These are phyloP conservation scores for Silurus meridionalis DNA, from an alignment of 2,113 vertebrate genomes.

Conservation along the genomic window DNA sequence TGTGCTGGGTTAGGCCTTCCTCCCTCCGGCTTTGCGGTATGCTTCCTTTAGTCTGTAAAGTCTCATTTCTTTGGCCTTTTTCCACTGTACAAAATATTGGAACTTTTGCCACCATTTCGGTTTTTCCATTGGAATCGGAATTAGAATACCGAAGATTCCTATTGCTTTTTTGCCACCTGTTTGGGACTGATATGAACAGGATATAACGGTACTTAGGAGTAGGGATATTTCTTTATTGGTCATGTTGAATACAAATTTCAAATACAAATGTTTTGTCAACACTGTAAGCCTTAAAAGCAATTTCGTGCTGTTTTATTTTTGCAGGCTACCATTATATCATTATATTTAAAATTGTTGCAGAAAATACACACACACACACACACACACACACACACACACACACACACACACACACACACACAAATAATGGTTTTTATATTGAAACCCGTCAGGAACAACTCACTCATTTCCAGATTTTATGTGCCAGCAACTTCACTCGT, in stretches of 20 bases:
- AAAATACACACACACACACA: too few relatives aligned
- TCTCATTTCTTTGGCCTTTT: constrained; percentile 27
- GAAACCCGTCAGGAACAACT: not conserved
- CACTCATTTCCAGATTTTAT: not conserved
- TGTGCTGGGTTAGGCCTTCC: constrained; percentile 36
- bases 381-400: too few relatives aligned
- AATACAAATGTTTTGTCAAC: not conserved
- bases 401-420: too few relatives aligned
- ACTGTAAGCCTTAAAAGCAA: not conserved
- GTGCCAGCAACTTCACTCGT: not conserved
- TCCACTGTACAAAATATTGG: constrained; percentile 3
- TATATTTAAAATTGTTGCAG: not conserved
- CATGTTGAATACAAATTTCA: not conserved
- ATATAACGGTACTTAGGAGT: not conserved
- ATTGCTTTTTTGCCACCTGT: not conserved
- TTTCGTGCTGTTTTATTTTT: not conserved
- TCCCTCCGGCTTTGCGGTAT: constrained; percentile 44
- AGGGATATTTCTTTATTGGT: not conserved
- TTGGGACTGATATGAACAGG: not conserved
- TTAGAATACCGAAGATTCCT: not conserved
- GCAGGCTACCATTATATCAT: not conserved
- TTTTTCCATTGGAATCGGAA: not conserved
- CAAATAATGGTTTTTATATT: not conserved
- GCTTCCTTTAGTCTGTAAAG: constrained; percentile 47
- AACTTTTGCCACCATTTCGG: not conserved